A percentile compares a stretch with the other conserved stretches of the same genome.
Conservation (phyloP, 2,797 vertebrate genomes). For the Crocidura indochinensis region DNA sequence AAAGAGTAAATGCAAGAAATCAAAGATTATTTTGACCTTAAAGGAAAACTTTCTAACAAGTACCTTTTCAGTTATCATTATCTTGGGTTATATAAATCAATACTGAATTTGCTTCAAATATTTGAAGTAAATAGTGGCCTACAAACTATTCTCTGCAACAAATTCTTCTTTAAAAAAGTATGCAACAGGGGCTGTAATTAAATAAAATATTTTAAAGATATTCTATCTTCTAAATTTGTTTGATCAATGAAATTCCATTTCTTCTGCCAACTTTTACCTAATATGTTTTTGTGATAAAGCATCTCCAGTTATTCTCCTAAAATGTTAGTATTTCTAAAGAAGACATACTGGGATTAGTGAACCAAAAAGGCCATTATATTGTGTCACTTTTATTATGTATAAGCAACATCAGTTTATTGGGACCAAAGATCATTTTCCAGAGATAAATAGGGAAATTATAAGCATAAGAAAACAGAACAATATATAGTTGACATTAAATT, state of each 20-base stretch:
- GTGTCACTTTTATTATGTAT: not conserved
- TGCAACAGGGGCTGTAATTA: not conserved
- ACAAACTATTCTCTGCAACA: not conserved
- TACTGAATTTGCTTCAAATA: not conserved
- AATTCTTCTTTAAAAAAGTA: conserved; percentile 29
- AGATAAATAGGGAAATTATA: conserved; percentile 29
- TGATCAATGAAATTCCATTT: not conserved
- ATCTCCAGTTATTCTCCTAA: not conserved
- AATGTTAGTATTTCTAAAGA: not conserved
- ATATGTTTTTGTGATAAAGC: not conserved
- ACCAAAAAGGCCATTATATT: not conserved
- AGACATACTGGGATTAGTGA: not conserved
- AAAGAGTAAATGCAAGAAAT: not conserved
- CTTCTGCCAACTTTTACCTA: not conserved
- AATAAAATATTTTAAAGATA: not conserved
- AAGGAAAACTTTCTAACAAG: not conserved
- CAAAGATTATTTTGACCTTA: conserved; percentile 57
- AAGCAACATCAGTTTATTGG: not conserved
- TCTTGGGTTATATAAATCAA: conserved; percentile 76
- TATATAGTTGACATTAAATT: not conserved
- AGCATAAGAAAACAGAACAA: conserved; percentile 26
- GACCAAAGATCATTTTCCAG: conserved; percentile 6
- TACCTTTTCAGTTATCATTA: conserved; percentile 8
- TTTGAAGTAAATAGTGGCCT: conserved; percentile 20
- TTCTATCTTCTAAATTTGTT: not conserved